Evolutionary conservation across 2,797 vertebrate species (phyloP).

Genomic region (Mormyrops attenuatus): DNA sequence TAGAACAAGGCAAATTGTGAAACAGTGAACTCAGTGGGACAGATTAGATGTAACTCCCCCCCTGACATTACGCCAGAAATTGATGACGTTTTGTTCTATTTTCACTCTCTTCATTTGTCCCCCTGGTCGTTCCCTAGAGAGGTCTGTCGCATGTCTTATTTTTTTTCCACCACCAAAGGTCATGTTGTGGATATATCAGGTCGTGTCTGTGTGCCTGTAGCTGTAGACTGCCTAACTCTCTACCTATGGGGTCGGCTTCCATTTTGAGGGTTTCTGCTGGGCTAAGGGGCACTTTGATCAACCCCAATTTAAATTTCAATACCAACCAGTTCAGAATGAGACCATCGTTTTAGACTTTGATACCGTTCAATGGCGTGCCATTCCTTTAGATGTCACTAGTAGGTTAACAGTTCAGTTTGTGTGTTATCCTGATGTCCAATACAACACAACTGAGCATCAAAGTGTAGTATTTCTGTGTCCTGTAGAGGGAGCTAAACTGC

Average conservation of each 20-base stretch:
- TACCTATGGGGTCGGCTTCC: background rate
- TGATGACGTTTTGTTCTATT: constrained; percentile 48
- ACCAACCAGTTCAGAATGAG: background rate
- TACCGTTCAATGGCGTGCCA: background rate
- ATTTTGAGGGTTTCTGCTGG: background rate
- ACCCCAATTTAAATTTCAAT: background rate
- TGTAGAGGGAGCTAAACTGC: constrained; percentile 68
- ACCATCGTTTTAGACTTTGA: background rate
- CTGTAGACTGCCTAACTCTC: background rate
- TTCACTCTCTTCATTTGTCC: constrained; percentile 35
- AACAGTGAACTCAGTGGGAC: constrained; percentile 48
- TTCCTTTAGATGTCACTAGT: constrained; percentile 22
- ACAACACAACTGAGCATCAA: background rate
- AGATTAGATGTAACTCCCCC: constrained; percentile 41
- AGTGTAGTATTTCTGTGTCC: constrained; percentile 58
- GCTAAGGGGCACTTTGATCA: background rate
- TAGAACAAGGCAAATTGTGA: constrained; percentile 49
- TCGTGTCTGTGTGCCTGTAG: background rate
- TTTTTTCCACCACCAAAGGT: background rate
- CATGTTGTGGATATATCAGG: background rate
- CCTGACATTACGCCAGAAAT: constrained; percentile 41
- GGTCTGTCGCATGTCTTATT: constrained; percentile 32
- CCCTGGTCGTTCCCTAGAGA: constrained; percentile 28
- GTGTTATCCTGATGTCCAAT: background rate
- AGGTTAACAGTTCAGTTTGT: background rate